Conservation (phyloP, 2,797 vertebrate genomes). For the Thripadectes ignobilis region DNA sequence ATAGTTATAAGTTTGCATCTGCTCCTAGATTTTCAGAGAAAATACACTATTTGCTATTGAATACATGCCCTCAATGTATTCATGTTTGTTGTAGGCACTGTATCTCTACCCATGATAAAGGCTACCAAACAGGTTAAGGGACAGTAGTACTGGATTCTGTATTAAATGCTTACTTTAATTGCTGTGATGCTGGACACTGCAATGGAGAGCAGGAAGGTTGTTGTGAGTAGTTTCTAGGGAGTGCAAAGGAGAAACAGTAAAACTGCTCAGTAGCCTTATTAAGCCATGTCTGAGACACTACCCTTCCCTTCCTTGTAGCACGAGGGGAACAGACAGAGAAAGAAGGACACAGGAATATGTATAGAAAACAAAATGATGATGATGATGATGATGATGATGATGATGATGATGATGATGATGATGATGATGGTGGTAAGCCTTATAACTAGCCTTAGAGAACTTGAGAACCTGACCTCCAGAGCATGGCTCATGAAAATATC, state of each 20-base stretch:
- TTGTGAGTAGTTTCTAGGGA: background rate
- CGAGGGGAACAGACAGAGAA: background rate
- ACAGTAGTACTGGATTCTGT: accelerated
- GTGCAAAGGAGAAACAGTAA: background rate
- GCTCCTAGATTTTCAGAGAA: background rate
- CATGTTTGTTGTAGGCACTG: background rate
- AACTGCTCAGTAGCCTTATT: background rate
- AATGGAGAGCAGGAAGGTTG: background rate
- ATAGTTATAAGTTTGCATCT: background rate
- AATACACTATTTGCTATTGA: background rate
- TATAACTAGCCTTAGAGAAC: background rate
- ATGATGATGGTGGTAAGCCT: background rate
- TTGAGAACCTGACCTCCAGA: background rate
- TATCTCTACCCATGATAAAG: background rate
- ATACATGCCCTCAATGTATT: accelerated
- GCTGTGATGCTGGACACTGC: background rate
- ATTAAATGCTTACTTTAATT: background rate
- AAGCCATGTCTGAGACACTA: background rate
- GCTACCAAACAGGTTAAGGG: background rate
- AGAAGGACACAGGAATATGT: background rate
- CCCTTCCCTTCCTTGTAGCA: no score
- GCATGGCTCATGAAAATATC: background rate
- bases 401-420: background rate
- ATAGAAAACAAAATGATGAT: background rate
- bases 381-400: background rate